Evolutionary conservation across 2,113 vertebrate genomes (phyloP).

Genomic region (Pterocles orientalis): DNA sequence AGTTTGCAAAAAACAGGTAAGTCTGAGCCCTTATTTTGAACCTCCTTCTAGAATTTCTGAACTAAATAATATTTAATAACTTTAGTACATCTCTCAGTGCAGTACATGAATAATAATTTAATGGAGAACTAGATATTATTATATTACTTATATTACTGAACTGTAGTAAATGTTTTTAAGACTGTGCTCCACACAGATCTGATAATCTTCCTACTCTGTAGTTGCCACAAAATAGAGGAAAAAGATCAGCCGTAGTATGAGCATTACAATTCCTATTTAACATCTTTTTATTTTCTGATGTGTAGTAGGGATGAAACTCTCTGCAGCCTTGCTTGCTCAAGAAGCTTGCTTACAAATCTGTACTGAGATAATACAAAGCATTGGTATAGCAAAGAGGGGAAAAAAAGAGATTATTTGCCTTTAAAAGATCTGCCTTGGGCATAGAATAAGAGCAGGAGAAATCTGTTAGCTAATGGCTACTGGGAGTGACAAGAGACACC

Average conservation of each 20-base stretch:
- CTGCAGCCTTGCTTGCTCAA: background rate
- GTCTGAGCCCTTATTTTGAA: background rate
- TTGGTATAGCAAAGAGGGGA: background rate
- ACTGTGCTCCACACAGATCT: background rate
- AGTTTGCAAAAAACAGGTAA: background rate
- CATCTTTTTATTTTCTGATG: background rate
- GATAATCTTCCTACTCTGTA: background rate
- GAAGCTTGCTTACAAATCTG: background rate
- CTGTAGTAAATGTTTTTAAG: background rate
- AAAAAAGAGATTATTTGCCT: background rate
- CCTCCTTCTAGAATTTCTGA: background rate
- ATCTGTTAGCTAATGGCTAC: background rate
- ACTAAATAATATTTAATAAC: background rate
- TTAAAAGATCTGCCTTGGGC: background rate
- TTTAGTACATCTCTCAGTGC: background rate
- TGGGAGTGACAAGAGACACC: background rate
- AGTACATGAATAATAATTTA: background rate
- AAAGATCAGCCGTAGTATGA: background rate
- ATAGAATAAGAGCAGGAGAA: background rate
- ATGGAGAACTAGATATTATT: background rate
- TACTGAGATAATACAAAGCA: background rate
- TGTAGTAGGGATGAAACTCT: background rate
- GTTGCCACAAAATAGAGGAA: background rate
- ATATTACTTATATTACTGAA: background rate
- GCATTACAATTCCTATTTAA: background rate